phyloP scores from a whole-genome alignment of 2,113 vertebrate genomes.

The Mus musculus region GRCm39 chr12:98915001-98915500 shows the following conservation, averaged over 20 bases:
- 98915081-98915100: not conserved
- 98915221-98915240: conserved; percentile 25
- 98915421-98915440: not conserved
- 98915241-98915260: not conserved
- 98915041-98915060: not conserved
- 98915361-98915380: not conserved
- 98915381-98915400: not conserved
- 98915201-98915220: not conserved
- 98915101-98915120: not conserved
- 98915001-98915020: conserved; percentile 1
- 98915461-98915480: not conserved
- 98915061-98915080: not conserved
- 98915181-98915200: not conserved
- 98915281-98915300: not conserved
- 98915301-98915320: conserved; percentile 37
- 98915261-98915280: not conserved
- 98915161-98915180: not conserved
- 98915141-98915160: not conserved
- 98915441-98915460: not conserved
- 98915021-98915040: not conserved
- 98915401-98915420: not conserved
- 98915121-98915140: not conserved
- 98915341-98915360: not conserved
- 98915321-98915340: not conserved
- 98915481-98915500: not conserved